Percentiles rank a stretch among this genome's conserved stretches.
Evolutionary conservation across 2,797 vertebrate species (phyloP).

Genomic region (Toxotes lorentzi): DNA sequence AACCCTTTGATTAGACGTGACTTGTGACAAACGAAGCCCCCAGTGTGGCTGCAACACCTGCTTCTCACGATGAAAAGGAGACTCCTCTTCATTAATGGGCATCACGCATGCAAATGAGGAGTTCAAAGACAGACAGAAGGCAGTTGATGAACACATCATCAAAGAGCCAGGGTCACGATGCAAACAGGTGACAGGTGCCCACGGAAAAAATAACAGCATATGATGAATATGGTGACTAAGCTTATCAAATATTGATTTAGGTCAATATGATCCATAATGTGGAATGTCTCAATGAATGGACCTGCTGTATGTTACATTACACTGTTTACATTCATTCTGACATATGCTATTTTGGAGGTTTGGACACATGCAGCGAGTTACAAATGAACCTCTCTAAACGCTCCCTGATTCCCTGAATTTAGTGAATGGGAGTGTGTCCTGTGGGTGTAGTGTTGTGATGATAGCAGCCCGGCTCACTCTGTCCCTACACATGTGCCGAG

Average conservation of each 20-base stretch:
- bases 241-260: constrained; percentile 17
- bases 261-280: background rate
- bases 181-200: constrained; percentile 33
- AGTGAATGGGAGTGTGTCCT: constrained; percentile 60
- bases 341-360: background rate
- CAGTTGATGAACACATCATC: constrained; percentile 35
- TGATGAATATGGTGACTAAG: background rate
- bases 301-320: background rate
- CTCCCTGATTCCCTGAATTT: constrained; percentile 22
- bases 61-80: constrained; percentile 19
- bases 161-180: background rate
- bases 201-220: background rate
- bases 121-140: constrained; percentile 30
- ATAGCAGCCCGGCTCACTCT: constrained; percentile 41
- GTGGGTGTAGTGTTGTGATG: constrained; percentile 33
- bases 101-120: constrained; percentile 21
- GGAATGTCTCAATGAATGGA: background rate
- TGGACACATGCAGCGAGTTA: background rate
- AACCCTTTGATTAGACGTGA: constrained; percentile 17
- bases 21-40: background rate
- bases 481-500: constrained; percentile 86
- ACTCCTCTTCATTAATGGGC: constrained; percentile 25
- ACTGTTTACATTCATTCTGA: background rate
- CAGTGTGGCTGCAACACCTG: constrained; percentile 37
- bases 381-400: constrained; percentile 8